These are phyloP conservation scores for Danaus melanippus DNA, from an alignment of 1,140 invertebrate genomes.

Conservation along the genomic window DNA sequence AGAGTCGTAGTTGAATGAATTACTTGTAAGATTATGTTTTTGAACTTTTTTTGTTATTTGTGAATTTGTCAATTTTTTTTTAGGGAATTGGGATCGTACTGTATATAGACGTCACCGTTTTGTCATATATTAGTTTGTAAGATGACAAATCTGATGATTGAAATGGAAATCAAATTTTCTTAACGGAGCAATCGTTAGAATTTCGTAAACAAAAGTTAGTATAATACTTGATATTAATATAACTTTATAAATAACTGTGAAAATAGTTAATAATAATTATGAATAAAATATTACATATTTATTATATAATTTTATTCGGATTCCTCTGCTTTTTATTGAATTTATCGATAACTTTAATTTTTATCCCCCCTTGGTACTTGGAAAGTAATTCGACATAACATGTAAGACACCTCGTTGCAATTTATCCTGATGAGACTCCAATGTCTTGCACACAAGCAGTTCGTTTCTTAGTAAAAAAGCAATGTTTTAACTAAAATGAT, in stretches of 20 bases:
- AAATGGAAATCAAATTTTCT: conserved; percentile 72
- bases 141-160: conserved; percentile 67
- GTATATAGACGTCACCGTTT: conserved; percentile 69
- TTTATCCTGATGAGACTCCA: too few relatives aligned
- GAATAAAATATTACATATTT: conserved; percentile 74
- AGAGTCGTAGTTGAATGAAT: conserved; percentile 66
- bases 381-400: background rate
- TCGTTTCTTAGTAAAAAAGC: too few relatives aligned
- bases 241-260: conserved; percentile 75
- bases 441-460: too few relatives aligned
- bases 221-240: conserved; percentile 74
- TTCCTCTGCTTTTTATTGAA: too few relatives aligned
- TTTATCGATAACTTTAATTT: too few relatives aligned
- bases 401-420: background rate
- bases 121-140: conserved; percentile 63
- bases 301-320: conserved; percentile 45
- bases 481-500: too few relatives aligned
- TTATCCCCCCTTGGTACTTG: conserved; percentile 2
- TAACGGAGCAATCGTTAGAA: conserved; percentile 72
- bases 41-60: conserved; percentile 64
- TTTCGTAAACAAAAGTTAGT: conserved; percentile 70
- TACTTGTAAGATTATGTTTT: conserved; percentile 67
- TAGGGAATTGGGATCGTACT: conserved; percentile 71
- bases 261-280: conserved; percentile 73
- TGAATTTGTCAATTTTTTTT: conserved; percentile 72